Evolutionary conservation across 1,140 invertebrate genomes (phyloP), one percentile per base, ranked within the genome.

Genomic region (Trypoxylus dichotomus): DNA sequence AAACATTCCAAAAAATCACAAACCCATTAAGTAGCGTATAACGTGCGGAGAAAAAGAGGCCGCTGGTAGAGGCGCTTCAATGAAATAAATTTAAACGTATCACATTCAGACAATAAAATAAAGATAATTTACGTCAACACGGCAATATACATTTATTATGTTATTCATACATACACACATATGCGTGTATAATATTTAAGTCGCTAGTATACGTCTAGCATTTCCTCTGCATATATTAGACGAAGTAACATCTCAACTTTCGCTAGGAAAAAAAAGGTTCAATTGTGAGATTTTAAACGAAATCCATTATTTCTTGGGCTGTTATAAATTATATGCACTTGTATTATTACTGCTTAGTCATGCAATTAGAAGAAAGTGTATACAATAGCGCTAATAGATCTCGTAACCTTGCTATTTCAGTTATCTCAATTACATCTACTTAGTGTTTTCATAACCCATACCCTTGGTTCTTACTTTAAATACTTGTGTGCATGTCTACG

Each of bases 71-170:
- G 11, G 21, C 11, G 24, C 6, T 24, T 25, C 24, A 68, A 68
- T 68, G 60, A 68, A 68, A 68, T 68, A 68, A 68, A 68, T 68
- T 68, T 68, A 68, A 68, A 68, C 47, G 60, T 68, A 68, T 68
- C 60, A 68, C 60, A 29, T 68, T 68, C 21, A 68, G 15, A 29
- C 21, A 68, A 68, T 68, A 29, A 68, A 68, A 68, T 68, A 68
- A 68, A 68, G 60, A 68, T 68, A 68, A 68, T 68, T 25, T 68
- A 68, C 25, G 60, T 68, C 60, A 68, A 68, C 60, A 68, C 60
- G 21, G 60, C 60, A 68, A 68, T 68, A 68, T 29, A 68, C 60
- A 68, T 68, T 68, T 27, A 29, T 68, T 68, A 24, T 68, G 21
- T 68, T 68, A 24, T 68, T 27, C 60, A 68, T 29, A 27, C 27